Base-by-base conservation (phyloP, 2,113 vertebrate genomes). In the Coptodon rendalli region DNA sequence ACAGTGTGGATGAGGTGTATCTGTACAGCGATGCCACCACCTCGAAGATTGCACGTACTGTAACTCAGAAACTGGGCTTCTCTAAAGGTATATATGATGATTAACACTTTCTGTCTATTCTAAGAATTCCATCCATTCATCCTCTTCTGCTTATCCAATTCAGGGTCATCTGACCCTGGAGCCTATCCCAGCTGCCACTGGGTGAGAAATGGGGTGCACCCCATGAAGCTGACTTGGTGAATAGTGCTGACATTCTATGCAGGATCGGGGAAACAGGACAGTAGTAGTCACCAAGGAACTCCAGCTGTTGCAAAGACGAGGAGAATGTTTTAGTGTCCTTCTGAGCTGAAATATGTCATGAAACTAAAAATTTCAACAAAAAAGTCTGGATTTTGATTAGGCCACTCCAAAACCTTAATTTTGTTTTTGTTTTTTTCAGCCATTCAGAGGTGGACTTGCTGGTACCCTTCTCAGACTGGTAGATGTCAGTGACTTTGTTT, bases 11-110 rank as follows among this genome's bases (percentile, higher is more conserved):
- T 17, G 98, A 99, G 85, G 98, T 99, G 1, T 99, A 99, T 92
- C 96, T 99, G 17, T 99, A 99, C 96, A 99, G 98, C 13, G 98
- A 99, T 13, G 97, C 98, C 85, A 99, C 98, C 12, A 99, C 98
- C 10, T 99, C 98, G 86, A 99, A 99, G 96, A 99, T 99, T 50
- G 98, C 98, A 53, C 97, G 98, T 86, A 98, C 96, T 3, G 98
- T 99, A 68, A 98, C 97, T 4, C 98, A 98, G 86, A 99, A 98
- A 90, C 92, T 99, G 91, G 98, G 98, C 4, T 99, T 99, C 95
- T 99, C 98, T 87, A 99, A 99, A 97, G 98, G 98, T 99, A 38
- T 22, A 38, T 38, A 22, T 24, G 16, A 29, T 78, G 24, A 50
- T 50, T 43, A 34, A 52, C 4, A 22, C 19, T 22, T 78, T 78